phyloP scores from a whole-genome alignment of 2,888 invertebrate species.

The Melitaea athalia region DNA sequence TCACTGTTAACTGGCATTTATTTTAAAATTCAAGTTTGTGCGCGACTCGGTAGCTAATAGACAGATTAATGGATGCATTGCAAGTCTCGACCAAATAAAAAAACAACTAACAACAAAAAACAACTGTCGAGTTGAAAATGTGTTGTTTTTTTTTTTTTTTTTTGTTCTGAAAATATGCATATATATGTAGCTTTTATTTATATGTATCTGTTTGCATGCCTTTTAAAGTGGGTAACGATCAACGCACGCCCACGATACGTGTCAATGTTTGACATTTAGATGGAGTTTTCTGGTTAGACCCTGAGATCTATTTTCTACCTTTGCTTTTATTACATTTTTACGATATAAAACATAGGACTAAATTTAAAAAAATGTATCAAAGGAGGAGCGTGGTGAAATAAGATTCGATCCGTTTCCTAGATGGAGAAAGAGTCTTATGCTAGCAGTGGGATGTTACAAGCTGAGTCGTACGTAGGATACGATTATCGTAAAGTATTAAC shows the following conservation, averaged over 20 bases:
- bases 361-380: too few species aligned
- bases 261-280: not conserved
- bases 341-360: too few species aligned
- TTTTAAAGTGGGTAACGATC: conserved; percentile 1
- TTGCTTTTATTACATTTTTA: too few species aligned
- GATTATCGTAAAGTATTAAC: too few species aligned
- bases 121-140: not conserved
- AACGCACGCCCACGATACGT: not conserved
- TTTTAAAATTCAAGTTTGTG: conserved; percentile 33
- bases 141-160: not conserved
- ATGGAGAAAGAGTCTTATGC: too few species aligned
- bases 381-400: too few species aligned
- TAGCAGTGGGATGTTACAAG: too few species aligned
- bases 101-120: not conserved
- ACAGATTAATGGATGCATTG: conserved; percentile 32
- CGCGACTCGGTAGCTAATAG: conserved; percentile 31
- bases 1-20: conserved; percentile 29
- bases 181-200: conserved; percentile 11
- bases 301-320: not conserved
- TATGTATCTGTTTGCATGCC: conserved; percentile 7
- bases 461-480: too few species aligned
- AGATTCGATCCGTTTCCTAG: too few species aligned
- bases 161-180: not conserved
- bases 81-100: conserved; percentile 18
- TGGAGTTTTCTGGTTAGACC: not conserved